Evolutionary conservation across 2,797 vertebrate species (phyloP), one percentile per base, ranked within the genome.

Genomic region (Xiphorhynchus erythropygius): DNA sequence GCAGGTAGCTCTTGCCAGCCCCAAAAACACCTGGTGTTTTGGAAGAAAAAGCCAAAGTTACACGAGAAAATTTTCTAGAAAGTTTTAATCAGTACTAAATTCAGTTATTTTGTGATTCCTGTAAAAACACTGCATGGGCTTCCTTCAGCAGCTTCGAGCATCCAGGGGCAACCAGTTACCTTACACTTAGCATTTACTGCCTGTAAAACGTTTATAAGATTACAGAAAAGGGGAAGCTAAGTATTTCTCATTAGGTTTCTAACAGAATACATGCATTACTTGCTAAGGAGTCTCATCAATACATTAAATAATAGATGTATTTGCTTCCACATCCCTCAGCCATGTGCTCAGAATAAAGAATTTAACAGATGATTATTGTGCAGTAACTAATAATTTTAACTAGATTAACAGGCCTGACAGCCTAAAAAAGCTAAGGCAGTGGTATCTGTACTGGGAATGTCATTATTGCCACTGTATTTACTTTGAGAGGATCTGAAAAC

Each of bases 1-100:
- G 94, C 96, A 98, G 95, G 23, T 98, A 98, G 95, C 98, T 98
- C 96, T 98, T 98, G 30, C 98, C 98, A 91, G 98, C 97, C 94
- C 98, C 98, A 92, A 98, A 98, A 91, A 98, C 98, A 89, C 98
- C 98, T 98, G 89, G 41, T 37, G 60, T 90, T 94, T 97, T 44
- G 56, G 46, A 84, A 96, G 52, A 79, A 75, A 84, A 96, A 92
- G 6, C 4, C 11, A 35, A 71, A 50, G 42, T 71, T 33, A 59
- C 15, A 74, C 53, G 44, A 46, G 60, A 81, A 70, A 41, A 49
- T 46, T 50, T 44, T 35, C 79, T 80, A 88, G 22, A 41, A 67
- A 70, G 35, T 70, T 79, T 30, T 18, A 33, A 57, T 65, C 39
- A 82, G 22, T 27, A 85, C 42, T 23, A 37, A 62, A 8, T 25